Conservation (phyloP, 2,888 invertebrate genomes). For the Drosophila silvestris region DNA sequence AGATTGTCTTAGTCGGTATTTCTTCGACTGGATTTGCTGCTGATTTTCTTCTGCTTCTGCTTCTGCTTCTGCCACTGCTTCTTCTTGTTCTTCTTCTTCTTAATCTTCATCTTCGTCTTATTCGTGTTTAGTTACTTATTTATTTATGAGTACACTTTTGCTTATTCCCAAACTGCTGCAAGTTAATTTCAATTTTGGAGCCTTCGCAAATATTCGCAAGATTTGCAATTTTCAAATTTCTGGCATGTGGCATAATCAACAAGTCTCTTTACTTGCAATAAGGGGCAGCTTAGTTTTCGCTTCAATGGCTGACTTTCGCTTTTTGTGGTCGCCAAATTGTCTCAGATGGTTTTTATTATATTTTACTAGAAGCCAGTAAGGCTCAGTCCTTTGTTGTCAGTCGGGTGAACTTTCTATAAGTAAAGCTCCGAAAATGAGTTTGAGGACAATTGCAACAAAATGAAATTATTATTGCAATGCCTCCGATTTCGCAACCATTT, state of each 20-base stretch:
- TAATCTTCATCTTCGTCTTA: background rate
- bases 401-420: background rate
- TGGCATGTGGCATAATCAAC: constrained; percentile 50
- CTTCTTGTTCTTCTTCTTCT: background rate
- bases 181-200: constrained; percentile 69
- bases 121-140: constrained; percentile 57
- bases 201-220: constrained; percentile 37
- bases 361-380: background rate
- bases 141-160: constrained; percentile 57
- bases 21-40: background rate
- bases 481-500: background rate
- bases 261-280: constrained; percentile 36
- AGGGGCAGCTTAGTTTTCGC: constrained; percentile 5
- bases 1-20: constrained; percentile 17
- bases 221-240: constrained; percentile 56
- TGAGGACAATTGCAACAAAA: background rate
- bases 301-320: constrained; percentile 16
- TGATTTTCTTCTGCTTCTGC: background rate
- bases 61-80: background rate
- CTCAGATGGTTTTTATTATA: constrained; percentile 1
- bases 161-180: constrained; percentile 63
- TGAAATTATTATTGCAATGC: background rate
- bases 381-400: background rate
- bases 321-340: constrained; percentile 30
- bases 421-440: background rate